Conservation (phyloP, 1,140 invertebrate species). For the Brevipalpus yothersi region DNA sequence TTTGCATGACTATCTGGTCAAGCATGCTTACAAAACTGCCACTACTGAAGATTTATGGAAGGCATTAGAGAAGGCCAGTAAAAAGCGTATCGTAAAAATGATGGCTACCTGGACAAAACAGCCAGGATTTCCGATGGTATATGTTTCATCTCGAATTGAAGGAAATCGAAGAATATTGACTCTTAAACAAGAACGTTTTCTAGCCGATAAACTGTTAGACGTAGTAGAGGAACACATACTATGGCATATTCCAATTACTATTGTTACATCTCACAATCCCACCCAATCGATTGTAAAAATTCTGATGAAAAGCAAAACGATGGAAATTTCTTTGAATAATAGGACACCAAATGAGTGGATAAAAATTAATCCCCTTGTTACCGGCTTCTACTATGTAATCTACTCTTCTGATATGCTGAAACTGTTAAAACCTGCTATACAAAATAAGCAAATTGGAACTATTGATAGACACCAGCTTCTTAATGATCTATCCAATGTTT, state of each 20-base stretch:
- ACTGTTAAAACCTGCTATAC: conserved; percentile 48
- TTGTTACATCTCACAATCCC: conserved; percentile 45
- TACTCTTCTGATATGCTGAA: conserved; percentile 56
- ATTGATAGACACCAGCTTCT: conserved; percentile 69
- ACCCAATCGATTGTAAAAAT: conserved; percentile 29
- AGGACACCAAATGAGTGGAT: conserved; percentile 2
- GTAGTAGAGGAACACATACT: conserved; percentile 16
- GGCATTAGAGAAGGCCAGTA: conserved; percentile 62
- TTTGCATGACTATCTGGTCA: too few relatives aligned
- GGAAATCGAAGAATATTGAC: conserved; percentile 34
- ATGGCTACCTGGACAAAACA: conserved; percentile 90
- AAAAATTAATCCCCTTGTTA: conserved; percentile 22
- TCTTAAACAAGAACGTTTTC: conserved; percentile 53
- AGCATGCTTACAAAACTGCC: too few relatives aligned
- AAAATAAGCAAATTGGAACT: conserved; percentile 46
- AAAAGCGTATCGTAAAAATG: conserved; percentile 62
- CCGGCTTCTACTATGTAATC: conserved; percentile 39
- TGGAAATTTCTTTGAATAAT: conserved; percentile 18
- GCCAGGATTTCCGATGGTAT: conserved; percentile 60
- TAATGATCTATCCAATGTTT: conserved; percentile 32
- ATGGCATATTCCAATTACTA: conserved; percentile 76
- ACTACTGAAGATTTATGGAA: conserved; percentile 91
- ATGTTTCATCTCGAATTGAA: conserved; percentile 19
- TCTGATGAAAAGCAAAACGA: conserved; percentile 32
- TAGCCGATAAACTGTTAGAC: background rate